phyloP scores from a whole-genome alignment of 2,797 vertebrate genomes.

The Meriones psammophilus region DNA sequence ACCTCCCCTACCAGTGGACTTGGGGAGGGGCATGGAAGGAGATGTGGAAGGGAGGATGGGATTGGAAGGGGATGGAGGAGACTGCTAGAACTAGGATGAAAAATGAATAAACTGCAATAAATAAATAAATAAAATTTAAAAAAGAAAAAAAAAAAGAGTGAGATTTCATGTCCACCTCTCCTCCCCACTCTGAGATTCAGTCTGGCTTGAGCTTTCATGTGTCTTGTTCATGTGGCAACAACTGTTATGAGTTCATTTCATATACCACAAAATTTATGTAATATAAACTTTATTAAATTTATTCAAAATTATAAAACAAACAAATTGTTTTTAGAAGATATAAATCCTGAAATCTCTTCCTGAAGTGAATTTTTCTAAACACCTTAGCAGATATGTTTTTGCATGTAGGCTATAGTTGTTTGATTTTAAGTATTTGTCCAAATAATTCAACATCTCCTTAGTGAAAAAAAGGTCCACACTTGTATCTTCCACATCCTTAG shows the following conservation, averaged over 20 bases:
- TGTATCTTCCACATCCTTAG: neutral
- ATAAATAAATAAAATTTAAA: too few species aligned
- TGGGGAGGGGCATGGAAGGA: too few species aligned
- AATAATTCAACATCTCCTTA: constrained; percentile 11
- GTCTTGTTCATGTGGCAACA: neutral
- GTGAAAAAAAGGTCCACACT: neutral
- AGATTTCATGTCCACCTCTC: too few species aligned
- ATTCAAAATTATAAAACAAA: neutral
- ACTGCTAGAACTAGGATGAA: too few species aligned
- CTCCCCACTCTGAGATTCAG: neutral
- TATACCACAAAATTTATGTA: neutral
- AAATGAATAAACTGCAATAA: too few species aligned
- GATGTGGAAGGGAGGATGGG: too few species aligned
- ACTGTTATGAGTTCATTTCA: neutral
- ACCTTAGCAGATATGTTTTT: neutral
- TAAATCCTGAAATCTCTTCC: neutral
- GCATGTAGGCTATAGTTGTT: neutral
- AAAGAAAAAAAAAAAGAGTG: neutral
- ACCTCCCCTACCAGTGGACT: too few species aligned
- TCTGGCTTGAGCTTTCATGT: neutral
- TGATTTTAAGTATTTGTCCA: neutral
- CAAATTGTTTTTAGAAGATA: neutral
- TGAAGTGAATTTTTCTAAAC: neutral
- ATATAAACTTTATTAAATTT: neutral
- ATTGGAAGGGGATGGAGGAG: too few species aligned